phyloP scores from a whole-genome alignment of 1,140 invertebrate species.

The Yoshiicerus persimilis region DNA sequence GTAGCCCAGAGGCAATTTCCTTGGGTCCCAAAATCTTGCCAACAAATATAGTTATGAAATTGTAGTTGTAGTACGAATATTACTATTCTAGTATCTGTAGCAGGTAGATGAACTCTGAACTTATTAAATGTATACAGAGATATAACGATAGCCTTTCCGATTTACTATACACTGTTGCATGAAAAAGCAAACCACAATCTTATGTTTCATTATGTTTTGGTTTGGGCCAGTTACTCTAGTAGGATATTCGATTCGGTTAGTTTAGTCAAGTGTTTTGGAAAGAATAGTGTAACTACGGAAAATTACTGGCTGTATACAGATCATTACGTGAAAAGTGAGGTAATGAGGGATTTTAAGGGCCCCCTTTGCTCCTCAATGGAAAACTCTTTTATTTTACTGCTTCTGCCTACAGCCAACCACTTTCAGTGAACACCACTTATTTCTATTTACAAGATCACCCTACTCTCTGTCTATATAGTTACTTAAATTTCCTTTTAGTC shows the following conservation, averaged over 20 bases:
- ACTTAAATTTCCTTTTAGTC: no score
- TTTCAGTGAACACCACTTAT: not conserved
- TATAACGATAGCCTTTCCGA: not conserved
- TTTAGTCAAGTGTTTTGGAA: not conserved
- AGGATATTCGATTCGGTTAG: not conserved
- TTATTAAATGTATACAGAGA: not conserved
- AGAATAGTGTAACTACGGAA: not conserved
- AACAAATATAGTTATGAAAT: no score
- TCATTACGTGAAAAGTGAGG: slow-evolving; percentile 18
- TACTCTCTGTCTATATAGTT: no score
- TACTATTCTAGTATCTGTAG: no score
- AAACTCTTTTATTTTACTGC: not conserved
- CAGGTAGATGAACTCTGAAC: not conserved
- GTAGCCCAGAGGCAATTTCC: no score
- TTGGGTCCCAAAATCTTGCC: no score
- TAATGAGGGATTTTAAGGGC: slow-evolving; percentile 24
- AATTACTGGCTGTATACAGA: not conserved
- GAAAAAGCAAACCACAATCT: not conserved
- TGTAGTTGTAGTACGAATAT: no score
- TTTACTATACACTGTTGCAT: not conserved
- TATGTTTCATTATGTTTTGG: not conserved
- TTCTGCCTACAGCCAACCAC: not conserved
- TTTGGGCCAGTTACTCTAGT: not conserved
- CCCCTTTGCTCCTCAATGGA: not conserved
- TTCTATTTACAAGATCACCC: not conserved